Percentiles rank a stretch among this genome's conserved stretches.
phyloP scores from a whole-genome alignment of 1,140 invertebrate species.

The Drosophila parabipectinata region DNA sequence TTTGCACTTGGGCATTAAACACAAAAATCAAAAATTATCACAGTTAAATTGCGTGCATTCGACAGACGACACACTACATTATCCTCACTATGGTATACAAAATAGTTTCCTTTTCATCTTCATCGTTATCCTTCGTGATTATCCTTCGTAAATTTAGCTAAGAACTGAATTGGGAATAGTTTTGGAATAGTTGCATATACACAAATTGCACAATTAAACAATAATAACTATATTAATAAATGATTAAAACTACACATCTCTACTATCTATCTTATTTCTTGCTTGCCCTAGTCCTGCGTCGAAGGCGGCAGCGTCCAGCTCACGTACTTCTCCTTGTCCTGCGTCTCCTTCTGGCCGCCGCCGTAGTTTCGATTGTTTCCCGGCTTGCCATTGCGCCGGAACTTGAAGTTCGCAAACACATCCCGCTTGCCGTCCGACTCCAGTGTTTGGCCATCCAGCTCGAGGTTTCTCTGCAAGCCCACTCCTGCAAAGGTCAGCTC shows the following conservation, averaged over 20 bases:
- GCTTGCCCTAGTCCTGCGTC: slow-evolving; percentile 38
- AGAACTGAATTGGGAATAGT: slow-evolving; percentile 63
- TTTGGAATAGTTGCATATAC: slow-evolving; percentile 74
- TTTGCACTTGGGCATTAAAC: slow-evolving; percentile 66
- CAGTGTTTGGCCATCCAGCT: slow-evolving; percentile 39
- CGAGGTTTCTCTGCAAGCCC: slow-evolving; percentile 69
- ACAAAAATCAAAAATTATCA: slow-evolving; percentile 74
- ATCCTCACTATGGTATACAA: slow-evolving; percentile 42
- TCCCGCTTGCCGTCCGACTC: slow-evolving; percentile 61
- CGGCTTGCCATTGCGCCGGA: slow-evolving; percentile 63
- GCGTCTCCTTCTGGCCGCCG: slow-evolving; percentile 50
- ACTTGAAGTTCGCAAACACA: slow-evolving; percentile 80
- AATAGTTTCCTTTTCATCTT: slow-evolving; percentile 44
- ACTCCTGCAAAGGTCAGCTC: slow-evolving; percentile 50
- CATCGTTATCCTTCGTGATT: slow-evolving; percentile 14
- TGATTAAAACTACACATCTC: slow-evolving; percentile 31
- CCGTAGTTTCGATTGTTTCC: slow-evolving; percentile 64
- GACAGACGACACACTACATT: slow-evolving; percentile 67
- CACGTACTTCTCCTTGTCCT: slow-evolving; percentile 73
- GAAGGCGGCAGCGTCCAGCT: slow-evolving; percentile 72
- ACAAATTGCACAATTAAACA: slow-evolving; percentile 70
- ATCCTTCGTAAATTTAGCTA: slow-evolving; percentile 46
- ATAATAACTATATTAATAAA: slow-evolving; percentile 47
- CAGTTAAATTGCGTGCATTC: slow-evolving; percentile 81
- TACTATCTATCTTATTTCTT: slow-evolving; percentile 1